phyloP scores from a whole-genome alignment of 1,140 invertebrate species.

The Lutraria rhynchaena region DNA sequence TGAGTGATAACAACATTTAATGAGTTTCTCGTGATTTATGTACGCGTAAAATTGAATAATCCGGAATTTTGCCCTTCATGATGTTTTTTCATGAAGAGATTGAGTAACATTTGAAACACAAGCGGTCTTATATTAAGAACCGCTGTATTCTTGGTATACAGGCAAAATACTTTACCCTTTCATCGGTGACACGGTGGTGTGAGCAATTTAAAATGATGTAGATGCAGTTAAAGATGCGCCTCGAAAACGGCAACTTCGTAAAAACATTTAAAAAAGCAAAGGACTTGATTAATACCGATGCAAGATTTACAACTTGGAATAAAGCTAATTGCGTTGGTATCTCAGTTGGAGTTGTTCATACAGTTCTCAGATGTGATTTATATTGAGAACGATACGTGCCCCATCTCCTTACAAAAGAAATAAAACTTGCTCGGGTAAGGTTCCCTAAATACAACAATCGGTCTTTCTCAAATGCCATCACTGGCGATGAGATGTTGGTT shows the following conservation, averaged over 20 bases:
- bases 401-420: neutral
- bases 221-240: conserved; percentile 22
- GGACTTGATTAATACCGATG: conserved; percentile 16
- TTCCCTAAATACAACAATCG: too few species aligned
- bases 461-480: too few species aligned
- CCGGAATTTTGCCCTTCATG: too few species aligned
- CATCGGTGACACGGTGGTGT: conserved; percentile 18
- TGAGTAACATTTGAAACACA: too few species aligned
- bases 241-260: conserved; percentile 35
- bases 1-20: too few species aligned
- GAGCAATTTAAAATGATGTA: conserved; percentile 21
- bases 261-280: conserved; percentile 25
- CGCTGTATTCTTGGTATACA: too few species aligned
- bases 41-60: too few species aligned
- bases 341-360: neutral
- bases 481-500: too few species aligned
- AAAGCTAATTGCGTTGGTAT: conserved; percentile 30
- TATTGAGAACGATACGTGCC: conserved; percentile 2
- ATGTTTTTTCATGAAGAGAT: too few species aligned
- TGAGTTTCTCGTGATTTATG: too few species aligned
- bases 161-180: conserved; percentile 13
- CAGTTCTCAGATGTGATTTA: conserved; percentile 12
- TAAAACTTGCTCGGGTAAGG: too few species aligned
- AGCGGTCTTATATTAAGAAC: too few species aligned
- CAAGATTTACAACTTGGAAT: conserved; percentile 29